Evolutionary conservation across 2,113 vertebrate species (phyloP).

Genomic region (Psilopsiagon aurifrons): DNA sequence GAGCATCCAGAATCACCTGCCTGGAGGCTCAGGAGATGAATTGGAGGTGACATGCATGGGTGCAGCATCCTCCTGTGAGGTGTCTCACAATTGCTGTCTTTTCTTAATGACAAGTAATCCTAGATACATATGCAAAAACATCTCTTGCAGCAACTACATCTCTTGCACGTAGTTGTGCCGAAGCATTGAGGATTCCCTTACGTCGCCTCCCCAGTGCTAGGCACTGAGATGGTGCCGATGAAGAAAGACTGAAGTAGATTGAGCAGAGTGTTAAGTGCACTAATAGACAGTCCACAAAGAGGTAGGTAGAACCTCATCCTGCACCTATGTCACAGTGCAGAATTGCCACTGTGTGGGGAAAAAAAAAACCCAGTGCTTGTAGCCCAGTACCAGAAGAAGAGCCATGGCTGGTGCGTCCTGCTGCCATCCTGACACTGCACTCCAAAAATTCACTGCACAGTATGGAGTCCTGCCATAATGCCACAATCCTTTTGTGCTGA

Average conservation of each 20-base stretch:
- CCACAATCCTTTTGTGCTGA: rapidly evolving
- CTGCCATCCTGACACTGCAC: background rate
- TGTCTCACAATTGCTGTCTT: background rate
- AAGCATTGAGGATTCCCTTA: background rate
- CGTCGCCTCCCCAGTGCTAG: background rate
- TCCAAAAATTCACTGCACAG: background rate
- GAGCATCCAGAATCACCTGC: background rate
- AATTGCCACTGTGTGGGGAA: rapidly evolving
- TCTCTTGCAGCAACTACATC: background rate
- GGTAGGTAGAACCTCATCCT: background rate
- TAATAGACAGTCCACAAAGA: too few species aligned
- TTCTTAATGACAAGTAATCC: background rate
- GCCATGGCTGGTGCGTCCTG: background rate
- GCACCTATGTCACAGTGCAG: rapidly evolving
- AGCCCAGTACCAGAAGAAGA: background rate
- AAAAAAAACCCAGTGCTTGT: background rate
- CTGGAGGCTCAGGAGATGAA: background rate
- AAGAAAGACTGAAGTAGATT: background rate
- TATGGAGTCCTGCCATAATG: rapidly evolving
- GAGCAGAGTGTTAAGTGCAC: rapidly evolving
- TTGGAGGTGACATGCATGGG: background rate
- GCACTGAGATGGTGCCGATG: background rate
- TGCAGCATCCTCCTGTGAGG: background rate
- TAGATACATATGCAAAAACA: too few species aligned
- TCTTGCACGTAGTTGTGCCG: rapidly evolving